A percentile compares a stretch with the other conserved stretches of the same genome.
Evolutionary conservation across 2,888 invertebrate genomes (phyloP).

Genomic region (Drosophila anceps): DNA sequence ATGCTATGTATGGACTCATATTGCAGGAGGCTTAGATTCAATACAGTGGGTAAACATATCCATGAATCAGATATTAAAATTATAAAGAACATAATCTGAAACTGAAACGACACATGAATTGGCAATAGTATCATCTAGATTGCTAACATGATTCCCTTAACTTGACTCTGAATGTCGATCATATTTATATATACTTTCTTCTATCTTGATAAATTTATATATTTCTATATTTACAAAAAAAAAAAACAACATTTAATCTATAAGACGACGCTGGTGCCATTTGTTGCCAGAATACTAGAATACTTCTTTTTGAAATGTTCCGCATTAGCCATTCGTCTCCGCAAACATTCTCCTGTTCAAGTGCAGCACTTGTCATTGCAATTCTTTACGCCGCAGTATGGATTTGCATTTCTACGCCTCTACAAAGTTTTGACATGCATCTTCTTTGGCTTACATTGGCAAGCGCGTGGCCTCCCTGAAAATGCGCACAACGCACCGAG

Average conservation of each 20-base stretch:
- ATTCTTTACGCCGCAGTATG: neutral
- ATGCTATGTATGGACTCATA: neutral
- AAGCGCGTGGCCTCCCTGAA: neutral
- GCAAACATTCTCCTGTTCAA: neutral
- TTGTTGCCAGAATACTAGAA: neutral
- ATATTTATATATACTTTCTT: too few relatives aligned
- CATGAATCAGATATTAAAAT: too few relatives aligned
- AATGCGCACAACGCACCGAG: neutral
- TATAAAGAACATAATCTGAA: too few relatives aligned
- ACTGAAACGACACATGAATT: too few relatives aligned
- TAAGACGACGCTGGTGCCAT: neutral
- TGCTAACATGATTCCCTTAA: too few relatives aligned
- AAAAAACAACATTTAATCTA: neutral
- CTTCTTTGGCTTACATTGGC: neutral
- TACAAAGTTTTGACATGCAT: neutral
- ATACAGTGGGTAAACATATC: too few relatives aligned
- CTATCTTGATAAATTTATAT: too few relatives aligned
- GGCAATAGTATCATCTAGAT: too few relatives aligned
- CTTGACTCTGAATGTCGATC: too few relatives aligned
- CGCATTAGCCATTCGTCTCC: too few relatives aligned
- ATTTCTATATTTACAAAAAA: too few relatives aligned
- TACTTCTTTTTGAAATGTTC: neutral
- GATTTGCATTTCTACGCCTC: neutral
- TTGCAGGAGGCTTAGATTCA: neutral
- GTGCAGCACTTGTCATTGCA: neutral